A percentile compares a stretch with the other conserved stretches of the same genome.
Evolutionary conservation across 2,797 vertebrate genomes (phyloP).

Genomic region (Hoplostethus atlanticus): DNA sequence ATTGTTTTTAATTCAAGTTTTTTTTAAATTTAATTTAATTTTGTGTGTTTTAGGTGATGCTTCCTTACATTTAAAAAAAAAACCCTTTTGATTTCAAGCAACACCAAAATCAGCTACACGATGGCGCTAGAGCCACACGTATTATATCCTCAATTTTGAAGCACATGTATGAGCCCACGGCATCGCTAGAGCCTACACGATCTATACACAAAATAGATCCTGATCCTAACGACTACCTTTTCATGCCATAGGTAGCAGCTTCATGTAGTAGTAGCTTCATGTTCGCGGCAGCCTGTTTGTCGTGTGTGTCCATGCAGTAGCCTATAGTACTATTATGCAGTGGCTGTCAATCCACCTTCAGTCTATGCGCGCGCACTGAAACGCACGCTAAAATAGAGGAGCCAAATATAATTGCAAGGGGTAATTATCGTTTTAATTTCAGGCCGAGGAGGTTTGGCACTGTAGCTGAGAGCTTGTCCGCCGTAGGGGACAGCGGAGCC

Average conservation of each 20-base stretch:
- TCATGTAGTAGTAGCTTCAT: neutral
- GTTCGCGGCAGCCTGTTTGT: too few species aligned
- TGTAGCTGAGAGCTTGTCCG: neutral
- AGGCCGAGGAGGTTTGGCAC: neutral
- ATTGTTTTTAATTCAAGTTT: too few species aligned
- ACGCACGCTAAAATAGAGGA: neutral
- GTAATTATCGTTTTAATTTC: neutral
- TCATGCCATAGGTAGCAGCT: neutral
- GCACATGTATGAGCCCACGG: neutral
- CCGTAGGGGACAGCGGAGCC: constrained; percentile 9
- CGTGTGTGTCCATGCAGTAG: neutral
- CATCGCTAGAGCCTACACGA: neutral
- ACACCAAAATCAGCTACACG: constrained; percentile 70
- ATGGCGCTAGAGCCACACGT: constrained; percentile 80
- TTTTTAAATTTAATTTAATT: neutral
- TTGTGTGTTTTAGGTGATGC: neutral
- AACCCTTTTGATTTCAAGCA: constrained; percentile 38
- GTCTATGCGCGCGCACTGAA: too few species aligned
- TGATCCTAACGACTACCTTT: neutral
- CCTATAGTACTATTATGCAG: neutral
- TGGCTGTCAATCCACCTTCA: too few species aligned
- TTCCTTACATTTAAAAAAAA: neutral
- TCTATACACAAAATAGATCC: constrained; percentile 10
- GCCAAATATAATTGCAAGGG: too few species aligned
- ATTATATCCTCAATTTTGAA: constrained; percentile 12